A percentile compares a stretch with the other conserved stretches of the same genome.
Evolutionary conservation across 2,113 vertebrate species (phyloP).

Genomic region (Chlorodrepanis virens): DNA sequence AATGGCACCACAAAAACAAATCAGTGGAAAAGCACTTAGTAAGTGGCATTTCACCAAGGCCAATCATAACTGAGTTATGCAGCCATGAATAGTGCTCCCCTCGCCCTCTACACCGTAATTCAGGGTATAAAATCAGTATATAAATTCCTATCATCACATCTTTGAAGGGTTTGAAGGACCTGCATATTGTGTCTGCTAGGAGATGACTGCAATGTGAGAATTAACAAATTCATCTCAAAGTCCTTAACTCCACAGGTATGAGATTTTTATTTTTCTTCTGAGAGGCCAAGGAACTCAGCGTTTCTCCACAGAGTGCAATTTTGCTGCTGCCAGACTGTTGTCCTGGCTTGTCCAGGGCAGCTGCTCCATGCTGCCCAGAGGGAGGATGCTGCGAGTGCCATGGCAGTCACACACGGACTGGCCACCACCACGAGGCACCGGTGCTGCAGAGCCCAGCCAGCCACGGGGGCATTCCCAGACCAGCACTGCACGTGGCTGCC

Average conservation of each 20-base stretch:
- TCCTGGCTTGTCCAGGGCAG: neutral
- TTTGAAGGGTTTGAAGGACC: neutral
- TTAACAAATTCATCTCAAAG: neutral
- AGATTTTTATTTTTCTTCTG: neutral
- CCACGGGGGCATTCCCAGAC: accelerated
- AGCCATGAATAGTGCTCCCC: neutral
- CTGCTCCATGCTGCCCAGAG: accelerated
- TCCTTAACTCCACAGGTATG: neutral
- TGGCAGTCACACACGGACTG: neutral
- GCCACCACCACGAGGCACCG: accelerated
- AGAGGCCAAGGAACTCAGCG: accelerated
- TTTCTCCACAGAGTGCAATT: neutral
- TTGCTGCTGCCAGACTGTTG: neutral
- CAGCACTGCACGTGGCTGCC: accelerated
- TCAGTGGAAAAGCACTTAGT: neutral
- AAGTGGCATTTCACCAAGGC: neutral
- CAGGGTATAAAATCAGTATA: neutral
- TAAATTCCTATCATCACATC: neutral
- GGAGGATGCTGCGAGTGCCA: accelerated
- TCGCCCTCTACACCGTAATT: accelerated
- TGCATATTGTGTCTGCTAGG: neutral
- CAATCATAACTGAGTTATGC: neutral
- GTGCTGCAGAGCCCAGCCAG: neutral
- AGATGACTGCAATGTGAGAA: accelerated
- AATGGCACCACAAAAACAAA: neutral